A percentile compares a stretch with the other conserved stretches of the same genome.
Evolutionary conservation across 2,797 vertebrate genomes (phyloP).

Genomic region (Bovichtus variegatus): DNA sequence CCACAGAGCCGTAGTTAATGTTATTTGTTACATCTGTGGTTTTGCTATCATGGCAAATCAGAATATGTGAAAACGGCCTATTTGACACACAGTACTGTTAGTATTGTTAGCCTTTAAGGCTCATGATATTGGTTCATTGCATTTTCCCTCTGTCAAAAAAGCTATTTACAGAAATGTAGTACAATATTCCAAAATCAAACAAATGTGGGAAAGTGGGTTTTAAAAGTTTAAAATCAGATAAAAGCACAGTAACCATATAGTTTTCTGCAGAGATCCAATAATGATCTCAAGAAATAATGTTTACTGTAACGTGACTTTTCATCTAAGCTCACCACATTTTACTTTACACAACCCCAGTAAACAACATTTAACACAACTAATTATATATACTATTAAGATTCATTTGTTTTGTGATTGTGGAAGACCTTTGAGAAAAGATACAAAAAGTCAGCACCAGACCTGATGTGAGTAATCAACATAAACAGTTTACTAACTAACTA

Average conservation of each 20-base stretch:
- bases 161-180: neutral
- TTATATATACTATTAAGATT: neutral
- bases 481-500: neutral
- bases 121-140: slow-evolving; percentile 1
- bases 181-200: neutral
- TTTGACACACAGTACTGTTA: neutral
- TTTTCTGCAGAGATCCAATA: neutral
- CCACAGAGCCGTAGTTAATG: neutral
- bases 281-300: neutral
- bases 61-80: neutral
- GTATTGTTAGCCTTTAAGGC: neutral
- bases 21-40: neutral
- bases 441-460: neutral
- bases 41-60: neutral
- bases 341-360: neutral
- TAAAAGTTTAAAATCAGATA: neutral
- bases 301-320: neutral
- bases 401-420: neutral
- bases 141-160: neutral
- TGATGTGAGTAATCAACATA: too few species aligned
- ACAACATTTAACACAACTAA: neutral
- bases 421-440: neutral
- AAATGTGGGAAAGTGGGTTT: neutral
- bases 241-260: neutral
- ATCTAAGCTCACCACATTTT: neutral